These are phyloP conservation scores for Drosophila pseudotalamancana DNA, from an alignment of 2,888 invertebrate species.

Conservation along the genomic window DNA sequence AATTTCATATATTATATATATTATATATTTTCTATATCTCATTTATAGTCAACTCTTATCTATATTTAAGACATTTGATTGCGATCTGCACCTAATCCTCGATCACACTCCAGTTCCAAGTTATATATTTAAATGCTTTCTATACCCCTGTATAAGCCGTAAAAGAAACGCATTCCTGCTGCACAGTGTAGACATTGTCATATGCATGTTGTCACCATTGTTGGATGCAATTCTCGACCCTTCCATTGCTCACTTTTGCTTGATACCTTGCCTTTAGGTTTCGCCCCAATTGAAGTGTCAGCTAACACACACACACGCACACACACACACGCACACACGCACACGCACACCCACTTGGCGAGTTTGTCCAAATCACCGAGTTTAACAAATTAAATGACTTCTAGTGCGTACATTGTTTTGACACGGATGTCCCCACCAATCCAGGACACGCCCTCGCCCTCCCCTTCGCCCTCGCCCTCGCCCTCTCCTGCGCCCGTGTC, in stretches of 20 bases:
- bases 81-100: too few relatives aligned
- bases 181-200: slow-evolving; percentile 43
- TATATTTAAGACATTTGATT: too few relatives aligned
- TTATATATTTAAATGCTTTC: neutral
- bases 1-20: too few relatives aligned
- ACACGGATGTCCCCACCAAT: slow-evolving; percentile 65
- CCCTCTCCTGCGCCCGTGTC: too few relatives aligned
- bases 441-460: slow-evolving; percentile 12
- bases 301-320: neutral
- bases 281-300: slow-evolving; percentile 11
- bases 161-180: slow-evolving; percentile 10
- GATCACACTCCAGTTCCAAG: too few relatives aligned
- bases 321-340: neutral
- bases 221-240: slow-evolving; percentile 26
- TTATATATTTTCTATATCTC: too few relatives aligned
- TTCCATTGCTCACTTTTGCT: slow-evolving; percentile 8
- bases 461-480: too few relatives aligned
- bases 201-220: slow-evolving; percentile 63
- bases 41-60: neutral
- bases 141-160: neutral
- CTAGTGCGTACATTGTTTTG: slow-evolving; percentile 81
- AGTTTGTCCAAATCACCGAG: slow-evolving; percentile 79
- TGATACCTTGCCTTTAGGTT: slow-evolving; percentile 1
- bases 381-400: slow-evolving; percentile 85
- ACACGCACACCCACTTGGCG: slow-evolving; percentile 21